Evolutionary conservation across 2,113 vertebrate species (phyloP), one percentile per base, ranked within the genome.

Genomic region (Tupaia chinensis): DNA sequence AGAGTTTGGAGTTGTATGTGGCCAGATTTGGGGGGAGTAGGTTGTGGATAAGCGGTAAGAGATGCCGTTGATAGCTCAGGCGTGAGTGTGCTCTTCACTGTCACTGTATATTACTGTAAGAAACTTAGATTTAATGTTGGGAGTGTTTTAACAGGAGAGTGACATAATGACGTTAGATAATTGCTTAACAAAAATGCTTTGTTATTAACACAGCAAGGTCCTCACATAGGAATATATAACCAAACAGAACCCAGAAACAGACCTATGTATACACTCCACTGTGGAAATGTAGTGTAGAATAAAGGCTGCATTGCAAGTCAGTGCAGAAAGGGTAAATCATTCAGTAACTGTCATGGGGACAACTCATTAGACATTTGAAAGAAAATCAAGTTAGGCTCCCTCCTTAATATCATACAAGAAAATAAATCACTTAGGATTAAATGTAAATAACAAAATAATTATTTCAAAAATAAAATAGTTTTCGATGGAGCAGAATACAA

Each of bases 391-490:
- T 80, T n/a, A 87, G 79, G 77, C 1, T 9, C 16, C 25, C 11
- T 69, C 29, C 13, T 97, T 83, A 56, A 34, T 66, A 83, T 8
- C 32, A 83, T 34, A 16, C 53, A 89, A 70, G 20, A 76, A 93
- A 95, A 96, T 61, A 87, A 82, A 84, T 76, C n/a, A 78, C 69
- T 89, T 92, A 14, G 22, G 32, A 85, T 93, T 91, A 93, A 81
- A 93, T 79, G 78, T 20, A 83, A 93, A 56, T 85, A 91, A 93
- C 4, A 78, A 83, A 90, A 79, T 22, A 82, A 87, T 54, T 95
- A 5, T 85, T 86, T 69, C 56, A 16, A 83, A 56, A 83, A 86
- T 63, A 89, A 82, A 83, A 79, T 44, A 73, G 32, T 78, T 66
- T 69, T 82, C 66, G 78, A 66, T 56, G 25, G 25, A 89, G 23